Percentiles rank a stretch among this genome's conserved stretches.
Evolutionary conservation across 1,140 invertebrate genomes (phyloP).

Genomic region (Macrobrachium nipponense): DNA sequence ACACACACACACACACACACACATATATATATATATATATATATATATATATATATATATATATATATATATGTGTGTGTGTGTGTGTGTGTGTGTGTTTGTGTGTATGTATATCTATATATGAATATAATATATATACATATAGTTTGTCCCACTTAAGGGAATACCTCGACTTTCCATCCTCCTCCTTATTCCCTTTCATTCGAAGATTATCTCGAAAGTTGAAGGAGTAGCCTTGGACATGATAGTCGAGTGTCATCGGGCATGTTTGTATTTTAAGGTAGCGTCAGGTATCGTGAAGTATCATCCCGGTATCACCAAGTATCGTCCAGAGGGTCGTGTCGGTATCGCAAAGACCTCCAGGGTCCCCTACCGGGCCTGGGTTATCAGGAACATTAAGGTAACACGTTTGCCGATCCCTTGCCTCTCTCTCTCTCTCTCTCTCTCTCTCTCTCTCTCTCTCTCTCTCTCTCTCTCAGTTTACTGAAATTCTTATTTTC

Average conservation of each 20-base stretch:
- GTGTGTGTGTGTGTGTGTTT: too few species aligned
- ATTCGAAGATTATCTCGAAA: background rate
- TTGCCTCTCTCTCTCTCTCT: constrained; percentile 14
- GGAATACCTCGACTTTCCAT: background rate
- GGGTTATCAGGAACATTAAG: constrained; percentile 56
- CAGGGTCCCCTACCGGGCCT: constrained; percentile 20
- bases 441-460: constrained; percentile 33
- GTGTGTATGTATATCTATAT: too few species aligned
- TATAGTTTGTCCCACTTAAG: too few species aligned
- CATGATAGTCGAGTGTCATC: constrained; percentile 50
- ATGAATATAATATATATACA: too few species aligned
- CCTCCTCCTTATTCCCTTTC: background rate
- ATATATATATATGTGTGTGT: too few species aligned
- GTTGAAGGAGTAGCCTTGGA: constrained; percentile 48
- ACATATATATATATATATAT: too few species aligned
- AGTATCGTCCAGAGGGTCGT: constrained; percentile 40
- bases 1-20: too few species aligned
- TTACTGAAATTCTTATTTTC: background rate
- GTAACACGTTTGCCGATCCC: constrained; percentile 1
- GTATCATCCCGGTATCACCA: constrained; percentile 47
- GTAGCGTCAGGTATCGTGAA: constrained; percentile 40
- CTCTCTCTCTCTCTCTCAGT: constrained; percentile 17
- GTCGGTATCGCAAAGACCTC: constrained; percentile 29
- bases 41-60: too few species aligned
- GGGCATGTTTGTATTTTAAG: constrained; percentile 43